Base-by-base conservation (phyloP, 2,113 vertebrate species). In the Cercocebus atys region DNA sequence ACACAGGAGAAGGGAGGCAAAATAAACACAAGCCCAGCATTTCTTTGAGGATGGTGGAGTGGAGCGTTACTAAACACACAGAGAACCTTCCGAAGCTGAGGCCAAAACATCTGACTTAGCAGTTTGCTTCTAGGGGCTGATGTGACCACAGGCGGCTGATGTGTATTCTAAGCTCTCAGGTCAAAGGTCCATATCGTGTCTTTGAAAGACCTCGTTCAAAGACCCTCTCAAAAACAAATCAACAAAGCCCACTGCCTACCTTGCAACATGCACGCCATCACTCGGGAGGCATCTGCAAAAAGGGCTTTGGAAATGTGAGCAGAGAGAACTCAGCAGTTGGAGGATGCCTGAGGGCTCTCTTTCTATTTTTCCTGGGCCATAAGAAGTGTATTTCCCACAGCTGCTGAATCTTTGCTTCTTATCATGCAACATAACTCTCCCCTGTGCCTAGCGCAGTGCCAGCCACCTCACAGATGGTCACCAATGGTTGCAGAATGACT, bases 171-270 rank as follows among this genome's bases (percentile, higher is more conserved):
- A 96, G 72, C 20, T 76, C 45, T 64, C 18, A 1, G 43, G 78
- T 94, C 90, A 93, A 64, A 83, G 76, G 78, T 93, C 57, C 8
- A 22, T 22, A 73, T 35, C 0, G 0, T 0, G 9, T 27, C 88
- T 96, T 95, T 94, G 79, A 92, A 96, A 93, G 45, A 52, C 30
- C 16, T 88, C 8, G 8, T 50, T 95, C 64, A 85, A 93, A 96
- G 91, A 52, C 6, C 11, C 35, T 66, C 88, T 94, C 43, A 32
- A 52, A 94, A 90, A 82, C 22, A 93, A 80, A 84, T 66, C 35
- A 59, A 47, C 79, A 92, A 91, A 91, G 86, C 59, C 35, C 61
- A 23, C 0, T 0, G 25, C 38, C 32, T 8, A 47, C 12, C 18
- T 3, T 14, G n/a, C 22, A n/a, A 14, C n/a, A 35, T 17, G 78